phyloP scores from a whole-genome alignment of 2,888 invertebrate genomes.

The Torymus auratus region DNA sequence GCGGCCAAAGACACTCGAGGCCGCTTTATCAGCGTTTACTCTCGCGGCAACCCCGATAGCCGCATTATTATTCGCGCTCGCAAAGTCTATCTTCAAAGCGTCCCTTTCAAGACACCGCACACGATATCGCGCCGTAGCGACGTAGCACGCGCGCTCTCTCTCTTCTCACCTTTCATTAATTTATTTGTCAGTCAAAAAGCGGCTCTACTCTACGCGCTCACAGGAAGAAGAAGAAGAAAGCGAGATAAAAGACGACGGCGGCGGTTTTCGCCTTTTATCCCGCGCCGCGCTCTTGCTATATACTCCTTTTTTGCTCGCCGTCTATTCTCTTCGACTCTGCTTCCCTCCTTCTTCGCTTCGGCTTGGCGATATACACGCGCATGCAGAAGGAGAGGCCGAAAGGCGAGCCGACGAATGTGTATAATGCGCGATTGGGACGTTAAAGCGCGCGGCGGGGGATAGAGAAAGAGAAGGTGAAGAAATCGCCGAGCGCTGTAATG shows the following conservation, averaged over 20 bases:
- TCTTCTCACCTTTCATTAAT: conserved; percentile 52
- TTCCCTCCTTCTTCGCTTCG: too few relatives aligned
- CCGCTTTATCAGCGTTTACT: too few relatives aligned
- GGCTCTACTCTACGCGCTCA: neutral
- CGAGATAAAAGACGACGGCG: conserved; percentile 7
- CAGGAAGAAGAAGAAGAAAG: conserved; percentile 20
- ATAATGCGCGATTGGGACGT: conserved; percentile 32
- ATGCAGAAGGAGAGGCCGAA: conserved; percentile 28
- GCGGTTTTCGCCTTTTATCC: too few relatives aligned
- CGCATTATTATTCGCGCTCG: too few relatives aligned
- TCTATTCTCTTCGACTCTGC: too few relatives aligned
- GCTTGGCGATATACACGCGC: too few relatives aligned
- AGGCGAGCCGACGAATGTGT: neutral
- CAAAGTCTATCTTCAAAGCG: too few relatives aligned
- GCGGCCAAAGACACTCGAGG: too few relatives aligned
- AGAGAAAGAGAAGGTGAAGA: conserved; percentile 13
- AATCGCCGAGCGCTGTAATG: conserved; percentile 34
- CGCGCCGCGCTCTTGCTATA: too few relatives aligned
- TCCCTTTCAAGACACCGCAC: too few relatives aligned
- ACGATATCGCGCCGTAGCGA: neutral
- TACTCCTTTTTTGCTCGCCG: too few relatives aligned
- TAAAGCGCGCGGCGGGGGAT: conserved; percentile 15
- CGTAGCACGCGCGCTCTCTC: neutral
- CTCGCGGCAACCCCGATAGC: too few relatives aligned
- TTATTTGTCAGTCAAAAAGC: conserved; percentile 55